phyloP scores from a whole-genome alignment of 2,113 vertebrate species.

The Chloropsis cyanopogon region DNA sequence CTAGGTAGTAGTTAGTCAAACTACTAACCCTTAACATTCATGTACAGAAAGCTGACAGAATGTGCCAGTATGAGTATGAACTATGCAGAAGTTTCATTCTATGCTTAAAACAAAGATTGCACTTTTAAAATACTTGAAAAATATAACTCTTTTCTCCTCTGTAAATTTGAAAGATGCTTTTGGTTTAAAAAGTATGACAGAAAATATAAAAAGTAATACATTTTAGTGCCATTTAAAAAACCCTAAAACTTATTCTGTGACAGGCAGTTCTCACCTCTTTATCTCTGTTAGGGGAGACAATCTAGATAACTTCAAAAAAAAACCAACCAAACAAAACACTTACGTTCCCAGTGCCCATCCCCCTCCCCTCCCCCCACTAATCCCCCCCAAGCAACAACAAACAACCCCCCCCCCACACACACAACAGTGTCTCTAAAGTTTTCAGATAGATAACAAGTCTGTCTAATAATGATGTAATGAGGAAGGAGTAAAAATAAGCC shows the following conservation, averaged over 20 bases:
- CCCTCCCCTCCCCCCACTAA: background rate
- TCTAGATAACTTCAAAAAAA: background rate
- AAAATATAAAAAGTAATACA: background rate
- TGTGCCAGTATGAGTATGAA: background rate
- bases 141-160: background rate
- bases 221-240: background rate
- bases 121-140: background rate
- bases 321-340: background rate
- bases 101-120: background rate
- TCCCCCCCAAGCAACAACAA: background rate
- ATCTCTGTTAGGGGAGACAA: background rate
- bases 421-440: background rate
- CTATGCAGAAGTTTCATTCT: background rate
- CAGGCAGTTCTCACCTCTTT: background rate
- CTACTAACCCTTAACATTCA: background rate
- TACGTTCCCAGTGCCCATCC: background rate
- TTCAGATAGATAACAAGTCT: background rate
- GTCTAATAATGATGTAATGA: background rate
- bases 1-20: background rate
- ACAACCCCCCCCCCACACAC: background rate
- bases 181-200: background rate
- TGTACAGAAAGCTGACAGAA: background rate
- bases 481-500: background rate
- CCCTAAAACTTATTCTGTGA: background rate
- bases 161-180: background rate